Evolutionary conservation across 2,888 invertebrate genomes (phyloP).

Genomic region (Gryllus longicercus): DNA sequence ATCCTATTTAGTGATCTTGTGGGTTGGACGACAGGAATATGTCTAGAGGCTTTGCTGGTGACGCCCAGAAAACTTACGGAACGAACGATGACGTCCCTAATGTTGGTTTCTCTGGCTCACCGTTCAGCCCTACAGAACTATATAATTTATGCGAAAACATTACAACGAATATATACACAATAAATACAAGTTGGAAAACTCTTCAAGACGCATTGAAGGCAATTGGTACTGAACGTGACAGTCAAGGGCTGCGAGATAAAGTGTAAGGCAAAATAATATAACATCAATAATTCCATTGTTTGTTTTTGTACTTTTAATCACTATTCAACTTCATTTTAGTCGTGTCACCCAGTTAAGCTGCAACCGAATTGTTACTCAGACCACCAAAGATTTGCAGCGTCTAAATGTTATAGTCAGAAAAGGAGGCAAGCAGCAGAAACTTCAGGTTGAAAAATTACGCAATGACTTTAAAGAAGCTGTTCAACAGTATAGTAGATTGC

Average conservation of each 20-base stretch:
- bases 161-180: slow-evolving; percentile 73
- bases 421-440: slow-evolving; percentile 73
- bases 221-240: slow-evolving; percentile 73
- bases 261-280: slow-evolving; percentile 49
- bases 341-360: slow-evolving; percentile 72
- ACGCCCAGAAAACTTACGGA: slow-evolving; percentile 43
- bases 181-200: slow-evolving; percentile 68
- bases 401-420: slow-evolving; percentile 66
- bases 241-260: slow-evolving; percentile 62
- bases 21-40: not conserved
- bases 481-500: slow-evolving; percentile 70
- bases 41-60: not conserved
- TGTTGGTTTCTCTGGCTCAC: slow-evolving; percentile 59
- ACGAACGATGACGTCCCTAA: slow-evolving; percentile 58
- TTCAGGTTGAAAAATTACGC: slow-evolving; percentile 79
- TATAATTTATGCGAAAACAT: slow-evolving; percentile 77
- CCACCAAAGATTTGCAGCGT: slow-evolving; percentile 68
- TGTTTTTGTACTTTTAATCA: not conserved
- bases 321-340: slow-evolving; percentile 48
- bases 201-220: slow-evolving; percentile 70
- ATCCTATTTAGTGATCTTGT: no score
- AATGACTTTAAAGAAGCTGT: slow-evolving; percentile 78
- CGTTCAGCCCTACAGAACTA: slow-evolving; percentile 70
- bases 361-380: slow-evolving; percentile 69
- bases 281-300: not conserved